A percentile compares a stretch with the other conserved stretches of the same genome.
Evolutionary conservation across 2,113 vertebrate species (phyloP).

Genomic region (Panurus biarmicus): DNA sequence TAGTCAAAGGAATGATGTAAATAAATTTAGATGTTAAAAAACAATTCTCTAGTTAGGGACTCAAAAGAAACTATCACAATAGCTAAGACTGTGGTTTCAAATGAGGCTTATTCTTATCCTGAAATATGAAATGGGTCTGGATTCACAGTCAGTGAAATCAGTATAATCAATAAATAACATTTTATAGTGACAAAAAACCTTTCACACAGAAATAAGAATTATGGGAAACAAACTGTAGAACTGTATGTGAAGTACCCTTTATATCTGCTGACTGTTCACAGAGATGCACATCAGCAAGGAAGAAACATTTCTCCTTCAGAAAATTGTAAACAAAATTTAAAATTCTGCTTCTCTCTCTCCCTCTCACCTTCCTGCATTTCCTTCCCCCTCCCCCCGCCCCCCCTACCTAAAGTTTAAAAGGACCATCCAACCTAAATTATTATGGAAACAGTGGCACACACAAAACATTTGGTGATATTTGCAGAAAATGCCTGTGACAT

Average conservation of each 20-base stretch:
- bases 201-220: background rate
- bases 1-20: background rate
- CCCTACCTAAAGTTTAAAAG: background rate
- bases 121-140: background rate
- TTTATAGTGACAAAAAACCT: background rate
- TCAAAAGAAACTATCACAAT: background rate
- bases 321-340: background rate
- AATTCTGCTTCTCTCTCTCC: background rate
- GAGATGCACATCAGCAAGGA: background rate
- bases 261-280: background rate
- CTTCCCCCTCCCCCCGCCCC: too few species aligned
- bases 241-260: background rate
- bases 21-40: background rate
- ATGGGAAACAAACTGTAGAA: background rate
- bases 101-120: background rate
- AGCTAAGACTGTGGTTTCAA: background rate
- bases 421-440: background rate
- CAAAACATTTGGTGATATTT: constrained; percentile 49
- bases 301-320: background rate
- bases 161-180: background rate
- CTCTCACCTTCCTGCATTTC: fast-evolving
- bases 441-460: background rate
- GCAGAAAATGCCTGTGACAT: constrained; percentile 30
- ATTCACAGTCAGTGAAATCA: background rate
- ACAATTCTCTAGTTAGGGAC: fast-evolving